Base-by-base conservation (phyloP, 2,797 vertebrate species). In the Cryptoprocta ferox region DNA sequence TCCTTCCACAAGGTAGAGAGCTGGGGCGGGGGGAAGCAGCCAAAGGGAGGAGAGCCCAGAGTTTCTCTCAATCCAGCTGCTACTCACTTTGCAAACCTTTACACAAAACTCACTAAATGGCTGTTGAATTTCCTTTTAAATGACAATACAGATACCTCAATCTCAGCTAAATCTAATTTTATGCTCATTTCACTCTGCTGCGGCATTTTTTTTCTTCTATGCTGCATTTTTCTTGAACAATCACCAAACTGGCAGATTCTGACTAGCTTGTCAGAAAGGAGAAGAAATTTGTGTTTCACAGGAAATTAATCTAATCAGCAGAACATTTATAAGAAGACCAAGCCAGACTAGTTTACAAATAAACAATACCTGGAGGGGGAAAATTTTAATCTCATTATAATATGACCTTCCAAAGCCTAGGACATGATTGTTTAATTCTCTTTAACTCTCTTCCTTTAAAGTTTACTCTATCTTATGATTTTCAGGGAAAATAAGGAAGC, bases 241-340 rank as follows among this genome's bases (percentile, higher is more conserved):
- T 98, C 95, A 96, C 93, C 78, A 97, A 93, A 96, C 94, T 95
- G 78, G 93, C 68, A 98, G 96, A 95, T 80, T 92, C 61, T 98
- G 97, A 97, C 78, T 92, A 81, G 87, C 68, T 96, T 98, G 92
- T 98, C 98, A 97, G n/a, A 97, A 95, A 97, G 94, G 65, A 95
- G 89, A 98, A 98, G 68, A 94, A 98, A 94, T 91, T 61, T 96
- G 66, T 89, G 61, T 97, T 98, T 98, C 95, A 94, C 82, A 97
- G 89, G 35, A 98, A 98, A 98, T 98, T 98, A 98, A 98, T 98
- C 94, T 98, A 97, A 98, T 98, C 97, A 96, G 85, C 80, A 94
- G 98, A 98, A 98, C 83, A 91, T 98, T 98, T 66, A 96, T 93
- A 89, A 97, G 96, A 98, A 95, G 68, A 80, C 76, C 97, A 97